phyloP scores from a whole-genome alignment of 1,140 invertebrate species.

The Coptotermes formosanus region DNA sequence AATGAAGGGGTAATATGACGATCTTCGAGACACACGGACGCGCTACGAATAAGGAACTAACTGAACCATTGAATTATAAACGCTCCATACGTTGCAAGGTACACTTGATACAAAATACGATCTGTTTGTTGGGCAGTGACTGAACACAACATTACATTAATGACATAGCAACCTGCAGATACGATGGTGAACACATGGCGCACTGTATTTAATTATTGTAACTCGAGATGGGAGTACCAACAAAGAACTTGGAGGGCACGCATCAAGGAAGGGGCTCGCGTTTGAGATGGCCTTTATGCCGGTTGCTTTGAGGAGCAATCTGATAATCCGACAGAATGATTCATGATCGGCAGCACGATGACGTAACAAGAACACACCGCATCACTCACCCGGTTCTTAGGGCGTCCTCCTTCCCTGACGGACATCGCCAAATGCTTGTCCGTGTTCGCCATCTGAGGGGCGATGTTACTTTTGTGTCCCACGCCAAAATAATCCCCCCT shows the following conservation, averaged over 20 bases:
- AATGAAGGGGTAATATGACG: too few species aligned
- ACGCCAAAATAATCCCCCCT: constrained; percentile 8
- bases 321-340: constrained; percentile 12
- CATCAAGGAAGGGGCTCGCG: not conserved
- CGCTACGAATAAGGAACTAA: too few species aligned
- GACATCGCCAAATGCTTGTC: not conserved
- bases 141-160: not conserved
- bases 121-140: not conserved
- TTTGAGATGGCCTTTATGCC: not conserved
- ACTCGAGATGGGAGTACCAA: not conserved
- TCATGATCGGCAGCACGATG: not conserved
- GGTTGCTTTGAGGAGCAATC: not conserved
- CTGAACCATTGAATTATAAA: too few species aligned
- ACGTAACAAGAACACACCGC: not conserved
- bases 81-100: not conserved
- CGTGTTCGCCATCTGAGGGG: not conserved
- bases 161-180: not conserved
- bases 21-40: too few species aligned
- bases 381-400: not conserved
- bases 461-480: constrained; percentile 13
- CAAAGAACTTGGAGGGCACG: not conserved
- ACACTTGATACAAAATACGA: not conserved
- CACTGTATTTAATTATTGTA: not conserved
- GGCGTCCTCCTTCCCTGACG: not conserved
- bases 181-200: not conserved